Evolutionary conservation across 2,888 invertebrate genomes (phyloP), one percentile per base, ranked within the genome.

Genomic region (Adineta ricciae): DNA sequence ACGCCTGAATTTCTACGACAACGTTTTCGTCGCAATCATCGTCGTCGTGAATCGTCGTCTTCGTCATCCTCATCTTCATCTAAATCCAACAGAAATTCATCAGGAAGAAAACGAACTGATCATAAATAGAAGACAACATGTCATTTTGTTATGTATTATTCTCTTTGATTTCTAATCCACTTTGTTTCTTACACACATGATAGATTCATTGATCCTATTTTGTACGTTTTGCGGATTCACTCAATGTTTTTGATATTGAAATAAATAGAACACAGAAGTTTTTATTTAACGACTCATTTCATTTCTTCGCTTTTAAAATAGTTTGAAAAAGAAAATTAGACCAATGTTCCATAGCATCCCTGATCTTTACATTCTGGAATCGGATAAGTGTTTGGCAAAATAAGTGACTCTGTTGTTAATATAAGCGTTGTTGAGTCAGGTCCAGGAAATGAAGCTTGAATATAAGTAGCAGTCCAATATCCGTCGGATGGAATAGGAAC

Each of bases 381-480:
- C 0, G 89, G 88, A 86, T 88, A 89, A 11, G 87, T 87, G 84
- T 89, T 88, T 27, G 89, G 89, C 41, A 89, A 87, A 83, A 89
- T 87, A 84, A 87, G 86, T 16, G 87, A 87, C 86, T 89, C 88
- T 9, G 89, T 89, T 7, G 89, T 89, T 78, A 88, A 87, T 83
- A 87, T 88, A 9, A 88, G 86, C 24, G 87, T 87, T 9, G 88
- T 86, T 19, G 87, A 87, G 14, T 87, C 87, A 4, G 87, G 86
- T n/a, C 88, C 88, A 0, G 86, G 85, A 86, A 88, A 89, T n/a
- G 88, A 88, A 46, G 87, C 86, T 88, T 88, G 86, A 32, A 87
- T 86, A 56, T 86, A 87, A 56, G 87, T 86, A n/a, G 85, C 86
- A 16, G 85, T 32, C 87, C 87, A 87, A 19, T 86, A 84, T 16